A percentile compares a stretch with the other conserved stretches of the same genome.
Evolutionary conservation across 92 coral and sea anemone species (phyloP).

Genomic region (Micromussa lordhowensis): DNA sequence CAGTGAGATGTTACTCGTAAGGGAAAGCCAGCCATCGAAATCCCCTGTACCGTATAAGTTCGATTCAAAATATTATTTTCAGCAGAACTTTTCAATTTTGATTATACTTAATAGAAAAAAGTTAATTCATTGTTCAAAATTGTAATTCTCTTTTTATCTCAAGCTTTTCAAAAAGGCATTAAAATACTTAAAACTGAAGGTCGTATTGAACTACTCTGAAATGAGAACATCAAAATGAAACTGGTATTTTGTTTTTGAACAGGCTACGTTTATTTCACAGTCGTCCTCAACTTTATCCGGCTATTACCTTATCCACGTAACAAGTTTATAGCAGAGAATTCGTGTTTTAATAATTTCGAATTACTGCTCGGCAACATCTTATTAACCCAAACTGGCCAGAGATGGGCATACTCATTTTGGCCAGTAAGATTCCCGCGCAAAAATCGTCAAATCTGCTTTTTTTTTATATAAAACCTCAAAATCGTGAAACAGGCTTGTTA

Average conservation of each 20-base stretch:
- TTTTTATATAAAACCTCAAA: background rate
- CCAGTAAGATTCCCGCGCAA: background rate
- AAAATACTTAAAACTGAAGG: background rate
- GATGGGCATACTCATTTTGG: background rate
- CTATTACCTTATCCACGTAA: background rate
- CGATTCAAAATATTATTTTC: background rate
- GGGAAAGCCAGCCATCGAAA: background rate
- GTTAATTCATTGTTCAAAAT: background rate
- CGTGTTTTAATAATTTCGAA: background rate
- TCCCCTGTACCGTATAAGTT: background rate
- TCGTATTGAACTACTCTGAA: background rate
- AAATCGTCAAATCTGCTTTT: background rate
- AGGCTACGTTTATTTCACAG: background rate
- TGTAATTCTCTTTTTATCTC: background rate
- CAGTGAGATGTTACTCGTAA: too few species aligned
- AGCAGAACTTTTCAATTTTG: background rate
- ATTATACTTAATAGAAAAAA: background rate
- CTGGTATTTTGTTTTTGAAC: background rate
- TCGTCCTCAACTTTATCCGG: background rate
- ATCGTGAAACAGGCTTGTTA: too few species aligned
- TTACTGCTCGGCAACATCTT: background rate
- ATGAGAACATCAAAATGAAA: background rate
- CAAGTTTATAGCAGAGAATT: background rate
- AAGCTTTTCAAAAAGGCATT: background rate
- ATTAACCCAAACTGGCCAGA: background rate